Percentiles rank a stretch among this genome's conserved stretches.
phyloP scores from a whole-genome alignment of 2,113 vertebrate genomes.

The Neotragus pygmaeus region DNA sequence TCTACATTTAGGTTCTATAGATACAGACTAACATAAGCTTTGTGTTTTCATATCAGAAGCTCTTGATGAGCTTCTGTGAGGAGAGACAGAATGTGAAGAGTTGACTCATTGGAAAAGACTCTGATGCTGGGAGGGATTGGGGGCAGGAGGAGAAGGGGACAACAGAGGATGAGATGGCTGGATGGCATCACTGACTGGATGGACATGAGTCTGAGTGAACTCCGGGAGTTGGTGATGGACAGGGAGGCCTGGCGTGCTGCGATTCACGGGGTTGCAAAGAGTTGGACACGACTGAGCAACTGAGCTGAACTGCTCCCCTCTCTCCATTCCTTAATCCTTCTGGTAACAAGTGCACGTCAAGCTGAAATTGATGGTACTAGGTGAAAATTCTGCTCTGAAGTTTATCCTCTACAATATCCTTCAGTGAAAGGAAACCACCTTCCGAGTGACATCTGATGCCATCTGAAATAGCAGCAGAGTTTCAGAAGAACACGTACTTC shows the following conservation, averaged over 20 bases:
- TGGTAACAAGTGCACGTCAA: background rate
- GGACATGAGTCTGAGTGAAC: too few species aligned
- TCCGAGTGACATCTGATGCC: background rate
- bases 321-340: slow-evolving; percentile 26
- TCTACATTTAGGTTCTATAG: slow-evolving; percentile 47
- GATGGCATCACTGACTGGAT: too few species aligned
- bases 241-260: accelerated
- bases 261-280: too few species aligned
- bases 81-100: background rate
- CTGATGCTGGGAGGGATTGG: too few species aligned
- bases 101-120: too few species aligned
- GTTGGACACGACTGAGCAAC: accelerated
- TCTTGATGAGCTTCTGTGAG: slow-evolving; percentile 64
- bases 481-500: background rate
- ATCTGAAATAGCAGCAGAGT: background rate
- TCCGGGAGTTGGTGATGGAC: too few species aligned
- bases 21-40: slow-evolving; percentile 42
- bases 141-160: too few species aligned
- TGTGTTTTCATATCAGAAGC: slow-evolving; percentile 64
- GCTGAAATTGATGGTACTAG: background rate
- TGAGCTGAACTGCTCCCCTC: background rate
- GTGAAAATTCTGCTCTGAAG: background rate
- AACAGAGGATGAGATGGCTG: too few species aligned
- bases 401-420: background rate
- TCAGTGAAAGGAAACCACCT: background rate